Evolutionary conservation across 2,888 invertebrate species (phyloP).

Genomic region (Neocrepidodera transversa): DNA sequence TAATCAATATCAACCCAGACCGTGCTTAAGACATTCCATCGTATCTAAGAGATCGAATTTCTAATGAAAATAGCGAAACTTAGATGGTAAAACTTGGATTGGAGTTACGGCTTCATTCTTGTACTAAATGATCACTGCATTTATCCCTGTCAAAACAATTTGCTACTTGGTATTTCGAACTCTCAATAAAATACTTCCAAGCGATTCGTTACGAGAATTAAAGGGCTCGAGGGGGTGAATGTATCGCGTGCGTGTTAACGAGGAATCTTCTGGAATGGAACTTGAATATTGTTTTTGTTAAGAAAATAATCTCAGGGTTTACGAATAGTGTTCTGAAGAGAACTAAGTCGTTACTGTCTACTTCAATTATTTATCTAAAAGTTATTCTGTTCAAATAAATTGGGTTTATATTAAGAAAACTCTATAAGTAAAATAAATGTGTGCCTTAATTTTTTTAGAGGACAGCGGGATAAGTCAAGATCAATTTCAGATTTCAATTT

Average conservation of each 20-base stretch:
- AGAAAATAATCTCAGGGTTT: no score
- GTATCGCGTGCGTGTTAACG: conserved; percentile 17
- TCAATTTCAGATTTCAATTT: no score
- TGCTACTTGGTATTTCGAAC: conserved; percentile 32
- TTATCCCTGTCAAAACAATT: conserved; percentile 42
- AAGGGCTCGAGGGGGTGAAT: conserved; percentile 3
- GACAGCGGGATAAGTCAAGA: no score
- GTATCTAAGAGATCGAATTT: conserved; percentile 33
- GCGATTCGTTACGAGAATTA: conserved; percentile 35
- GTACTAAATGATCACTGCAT: conserved; percentile 40
- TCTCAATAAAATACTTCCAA: conserved; percentile 36
- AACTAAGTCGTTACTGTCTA: no score
- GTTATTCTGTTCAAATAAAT: no score
- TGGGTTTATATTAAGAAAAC: no score
- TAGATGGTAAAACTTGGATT: conserved; percentile 39
- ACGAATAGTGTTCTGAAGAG: no score
- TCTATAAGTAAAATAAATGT: no score
- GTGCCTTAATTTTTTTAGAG: no score
- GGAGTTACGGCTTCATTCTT: conserved; percentile 38
- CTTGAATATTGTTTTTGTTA: no score
- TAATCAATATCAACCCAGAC: conserved; percentile 5
- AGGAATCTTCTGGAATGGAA: neutral
- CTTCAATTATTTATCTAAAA: no score
- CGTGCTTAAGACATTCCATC: conserved; percentile 19
- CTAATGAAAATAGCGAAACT: conserved; percentile 44